These are phyloP conservation scores for Hydrozoanthus gracilis DNA, from an alignment of 92 coral and sea anemone species.

Conservation along the genomic window DNA sequence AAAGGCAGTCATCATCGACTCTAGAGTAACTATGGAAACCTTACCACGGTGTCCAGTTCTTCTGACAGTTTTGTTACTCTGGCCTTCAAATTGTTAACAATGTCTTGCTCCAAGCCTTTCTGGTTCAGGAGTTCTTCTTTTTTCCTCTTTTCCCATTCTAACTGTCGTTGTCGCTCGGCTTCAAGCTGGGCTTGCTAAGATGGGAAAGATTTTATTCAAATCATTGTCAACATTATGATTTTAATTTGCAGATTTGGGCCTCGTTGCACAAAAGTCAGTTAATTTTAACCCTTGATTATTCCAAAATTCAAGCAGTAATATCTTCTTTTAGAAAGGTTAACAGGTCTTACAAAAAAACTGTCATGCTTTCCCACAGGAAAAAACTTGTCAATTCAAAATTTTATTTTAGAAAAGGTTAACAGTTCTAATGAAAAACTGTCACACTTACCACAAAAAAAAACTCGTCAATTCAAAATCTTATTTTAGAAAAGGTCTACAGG, in stretches of 20 bases:
- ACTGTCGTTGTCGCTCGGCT: conserved; percentile 93
- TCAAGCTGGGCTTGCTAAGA: conserved; percentile 87
- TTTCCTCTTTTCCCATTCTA: conserved; percentile 97
- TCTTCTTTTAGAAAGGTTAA: background rate
- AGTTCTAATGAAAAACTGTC: too few species aligned
- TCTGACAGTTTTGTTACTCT: conserved; percentile 87
- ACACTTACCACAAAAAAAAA: too few species aligned
- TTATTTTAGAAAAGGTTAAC: too few species aligned
- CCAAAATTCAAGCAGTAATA: too few species aligned
- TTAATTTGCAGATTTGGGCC: background rate
- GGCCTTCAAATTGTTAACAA: conserved; percentile 90
- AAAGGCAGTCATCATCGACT: background rate
- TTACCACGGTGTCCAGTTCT: conserved; percentile 87
- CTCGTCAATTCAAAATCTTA: too few species aligned
- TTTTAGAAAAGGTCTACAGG: too few species aligned
- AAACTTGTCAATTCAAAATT: too few species aligned
- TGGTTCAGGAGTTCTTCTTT: conserved; percentile 93
- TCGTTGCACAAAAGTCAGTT: too few species aligned
- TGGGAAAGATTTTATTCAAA: background rate
- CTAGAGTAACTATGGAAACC: background rate
- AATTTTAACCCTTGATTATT: too few species aligned
- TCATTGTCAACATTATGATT: too few species aligned
- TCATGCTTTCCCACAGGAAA: too few species aligned
- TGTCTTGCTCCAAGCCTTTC: conserved; percentile 94
- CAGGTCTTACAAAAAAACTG: too few species aligned